Evolutionary conservation across 2,797 vertebrate species (phyloP).

Genomic region (Clarias pachynema): DNA sequence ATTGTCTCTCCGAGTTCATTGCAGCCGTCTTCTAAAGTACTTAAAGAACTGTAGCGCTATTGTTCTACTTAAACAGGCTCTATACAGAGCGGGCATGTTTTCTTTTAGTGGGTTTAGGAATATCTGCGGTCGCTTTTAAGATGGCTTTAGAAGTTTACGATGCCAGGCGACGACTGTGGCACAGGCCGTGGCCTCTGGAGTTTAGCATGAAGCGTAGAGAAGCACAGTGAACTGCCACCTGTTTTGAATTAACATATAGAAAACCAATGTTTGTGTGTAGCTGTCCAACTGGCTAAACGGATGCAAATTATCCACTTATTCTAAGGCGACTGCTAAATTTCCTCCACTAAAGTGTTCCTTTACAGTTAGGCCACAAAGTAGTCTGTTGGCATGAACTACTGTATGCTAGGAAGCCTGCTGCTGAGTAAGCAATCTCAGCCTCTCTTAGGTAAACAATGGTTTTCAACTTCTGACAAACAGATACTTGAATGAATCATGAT

Average conservation of each 20-base stretch:
- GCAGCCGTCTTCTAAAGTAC: conserved; percentile 30
- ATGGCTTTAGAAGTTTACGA: conserved; percentile 31
- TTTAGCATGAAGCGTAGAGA: background rate
- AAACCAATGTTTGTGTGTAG: conserved; percentile 19
- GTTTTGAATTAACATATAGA: conserved; percentile 39
- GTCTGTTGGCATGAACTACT: conserved; percentile 6
- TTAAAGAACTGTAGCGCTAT: conserved; percentile 42
- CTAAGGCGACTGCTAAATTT: conserved; percentile 13
- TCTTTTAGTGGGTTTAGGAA: conserved; percentile 46
- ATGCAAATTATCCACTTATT: conserved; percentile 34
- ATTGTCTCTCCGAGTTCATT: conserved; percentile 29
- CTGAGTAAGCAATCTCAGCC: conserved; percentile 21
- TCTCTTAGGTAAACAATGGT: background rate
- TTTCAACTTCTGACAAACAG: background rate
- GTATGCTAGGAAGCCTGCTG: background rate
- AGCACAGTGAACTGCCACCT: conserved; percentile 21
- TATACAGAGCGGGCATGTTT: conserved; percentile 6
- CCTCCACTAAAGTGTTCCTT: conserved; percentile 4
- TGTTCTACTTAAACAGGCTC: conserved; percentile 27
- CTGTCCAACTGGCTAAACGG: conserved; percentile 14
- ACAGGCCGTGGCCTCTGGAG: conserved; percentile 1
- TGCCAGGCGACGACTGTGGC: conserved; percentile 31
- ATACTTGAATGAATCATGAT: background rate
- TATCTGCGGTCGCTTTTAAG: conserved; percentile 45
- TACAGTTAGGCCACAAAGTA: conserved; percentile 1